phyloP scores from a whole-genome alignment of 2,888 invertebrate genomes.

The Himalopsyche japonica region DNA sequence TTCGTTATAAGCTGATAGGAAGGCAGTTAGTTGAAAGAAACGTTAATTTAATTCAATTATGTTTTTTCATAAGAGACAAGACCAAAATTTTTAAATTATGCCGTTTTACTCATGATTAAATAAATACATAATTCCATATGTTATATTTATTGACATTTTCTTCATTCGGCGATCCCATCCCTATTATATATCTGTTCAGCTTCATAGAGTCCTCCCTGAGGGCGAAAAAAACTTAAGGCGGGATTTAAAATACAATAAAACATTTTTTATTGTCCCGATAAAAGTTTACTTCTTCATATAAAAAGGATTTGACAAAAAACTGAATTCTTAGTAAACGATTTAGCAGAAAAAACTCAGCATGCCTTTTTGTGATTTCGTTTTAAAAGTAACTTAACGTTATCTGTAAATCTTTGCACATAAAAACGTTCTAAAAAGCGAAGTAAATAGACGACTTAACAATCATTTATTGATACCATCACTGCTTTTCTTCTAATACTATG shows the following conservation, averaged over 20 bases:
- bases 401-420: neutral
- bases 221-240: constrained; percentile 6
- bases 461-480: no score
- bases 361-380: constrained; percentile 7
- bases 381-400: neutral
- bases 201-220: neutral
- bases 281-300: constrained; percentile 35
- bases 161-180: neutral
- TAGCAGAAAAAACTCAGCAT: neutral
- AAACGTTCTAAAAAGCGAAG: neutral
- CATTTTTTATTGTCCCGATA: constrained; percentile 33
- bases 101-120: no score
- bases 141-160: no score
- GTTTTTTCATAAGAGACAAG: no score
- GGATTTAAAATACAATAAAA: constrained; percentile 36
- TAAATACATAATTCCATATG: no score
- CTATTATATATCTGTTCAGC: neutral
- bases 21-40: no score
- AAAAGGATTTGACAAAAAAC: constrained; percentile 28
- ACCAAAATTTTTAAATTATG: no score
- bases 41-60: no score
- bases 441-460: no score
- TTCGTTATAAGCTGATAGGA: no score
- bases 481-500: no score
- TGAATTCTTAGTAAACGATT: constrained; percentile 7